phyloP scores from a whole-genome alignment of 2,888 invertebrate genomes.

The Scrobipalpa costella region DNA sequence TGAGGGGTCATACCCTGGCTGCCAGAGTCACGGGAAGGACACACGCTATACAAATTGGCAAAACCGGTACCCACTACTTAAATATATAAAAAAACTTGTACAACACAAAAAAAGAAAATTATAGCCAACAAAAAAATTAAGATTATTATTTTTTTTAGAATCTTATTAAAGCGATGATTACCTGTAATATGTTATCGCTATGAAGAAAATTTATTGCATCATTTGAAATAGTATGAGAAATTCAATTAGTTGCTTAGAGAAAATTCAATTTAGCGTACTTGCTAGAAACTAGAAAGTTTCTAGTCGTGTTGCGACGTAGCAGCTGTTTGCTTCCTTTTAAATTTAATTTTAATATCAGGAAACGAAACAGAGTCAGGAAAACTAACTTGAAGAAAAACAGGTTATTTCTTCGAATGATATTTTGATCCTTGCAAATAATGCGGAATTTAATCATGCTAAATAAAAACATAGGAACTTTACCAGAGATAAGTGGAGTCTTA shows the following conservation, averaged over 20 bases:
- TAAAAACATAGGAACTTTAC: slow-evolving; percentile 11
- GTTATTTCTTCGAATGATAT: background rate
- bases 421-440: background rate
- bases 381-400: background rate
- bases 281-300: slow-evolving; percentile 7
- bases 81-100: background rate
- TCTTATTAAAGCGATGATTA: background rate
- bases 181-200: too few species aligned
- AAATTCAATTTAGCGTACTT: background rate
- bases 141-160: background rate
- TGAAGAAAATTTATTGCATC: background rate
- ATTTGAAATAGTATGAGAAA: background rate
- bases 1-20: slow-evolving; percentile 13
- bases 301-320: background rate
- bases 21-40: background rate
- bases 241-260: background rate
- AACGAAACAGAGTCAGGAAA: slow-evolving; percentile 1
- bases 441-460: background rate
- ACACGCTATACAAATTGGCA: background rate
- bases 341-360: slow-evolving; percentile 18
- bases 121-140: background rate
- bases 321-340: background rate
- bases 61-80: background rate
- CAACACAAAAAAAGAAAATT: background rate
- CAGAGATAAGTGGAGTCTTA: background rate